Base-by-base conservation (phyloP, 2,113 vertebrate genomes). In the Pedetes capensis region DNA sequence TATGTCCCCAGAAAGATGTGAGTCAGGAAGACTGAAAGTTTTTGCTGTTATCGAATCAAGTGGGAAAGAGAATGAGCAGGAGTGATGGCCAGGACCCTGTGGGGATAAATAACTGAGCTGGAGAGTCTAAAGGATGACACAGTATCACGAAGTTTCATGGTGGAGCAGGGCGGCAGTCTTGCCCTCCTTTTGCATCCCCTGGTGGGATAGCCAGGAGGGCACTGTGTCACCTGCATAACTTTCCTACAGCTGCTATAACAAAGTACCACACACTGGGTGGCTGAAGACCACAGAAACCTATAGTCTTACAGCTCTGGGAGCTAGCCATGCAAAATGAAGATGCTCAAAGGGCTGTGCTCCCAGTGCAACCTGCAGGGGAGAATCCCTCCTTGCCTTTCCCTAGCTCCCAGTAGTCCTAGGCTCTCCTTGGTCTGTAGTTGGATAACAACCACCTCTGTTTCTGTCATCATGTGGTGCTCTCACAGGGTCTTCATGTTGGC, bases 1-100 rank as follows among this genome's bases (percentile, higher is more conserved):
- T 86, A 81, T 32, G 10, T 89, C 64, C 32, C 25, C 27, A 42
- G 68, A 66, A 86, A 63, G 25, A 74, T 83, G 63, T 27, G 66
- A 83, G 37, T 63, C 83, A 51, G 71, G 49, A 75, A 93, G 63
- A 82, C 78, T 44, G 71, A 88, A 94, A 82, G 34, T 57, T 79
- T 94, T 80, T 57, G 42, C 63, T 83, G 37, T 39, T 13, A 39
- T 74, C 74, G 53, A 78, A 63, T 92, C 74, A 66, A 66, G 63
- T 8, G 49, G 71, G 10, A 51, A 89, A 89, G n/a, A 34, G 22
- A 80, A 37, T 3, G 4, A 87, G 64, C 8, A 39, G 23, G 16
- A 55, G 8, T 1, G 61, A 93, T 63, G n/a, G 9, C 6, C 29
- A 39, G 49, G 57, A 69, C 14, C 2, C 5, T 47, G 39, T 79